Percentiles rank a stretch among this genome's conserved stretches.
Conservation (phyloP, 1,140 invertebrate species). For the Teleogryllus occipitalis region DNA sequence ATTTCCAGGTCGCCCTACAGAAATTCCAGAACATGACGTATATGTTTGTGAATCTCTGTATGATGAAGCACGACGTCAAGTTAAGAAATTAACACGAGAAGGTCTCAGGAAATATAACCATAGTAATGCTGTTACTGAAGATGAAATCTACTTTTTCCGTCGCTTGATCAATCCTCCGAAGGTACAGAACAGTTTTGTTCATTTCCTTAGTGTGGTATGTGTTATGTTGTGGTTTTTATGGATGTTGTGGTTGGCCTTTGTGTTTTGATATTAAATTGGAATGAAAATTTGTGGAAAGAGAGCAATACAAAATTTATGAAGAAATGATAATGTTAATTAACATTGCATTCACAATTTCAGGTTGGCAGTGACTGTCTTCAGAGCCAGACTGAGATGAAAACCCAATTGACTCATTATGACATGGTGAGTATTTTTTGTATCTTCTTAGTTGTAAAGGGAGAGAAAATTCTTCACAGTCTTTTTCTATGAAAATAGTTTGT, state of each 20-base stretch:
- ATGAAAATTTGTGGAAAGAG: background rate
- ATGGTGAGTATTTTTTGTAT: conserved; percentile 12
- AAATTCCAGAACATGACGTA: conserved; percentile 86
- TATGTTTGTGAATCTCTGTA: conserved; percentile 92
- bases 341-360: conserved; percentile 12
- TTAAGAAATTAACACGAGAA: conserved; percentile 61
- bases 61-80: conserved; percentile 75
- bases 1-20: conserved; percentile 74
- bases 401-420: conserved; percentile 10
- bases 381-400: conserved; percentile 9
- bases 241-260: too few relatives aligned
- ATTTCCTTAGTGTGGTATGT: background rate
- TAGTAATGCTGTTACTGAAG: conserved; percentile 72
- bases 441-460: background rate
- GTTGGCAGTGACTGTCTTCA: conserved; percentile 23
- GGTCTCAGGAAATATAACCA: conserved; percentile 78
- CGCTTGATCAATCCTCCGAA: conserved; percentile 64
- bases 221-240: too few relatives aligned
- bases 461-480: too few relatives aligned
- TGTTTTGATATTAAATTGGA: too few relatives aligned
- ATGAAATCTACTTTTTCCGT: conserved; percentile 88
- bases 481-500: too few relatives aligned
- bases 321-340: background rate
- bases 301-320: too few relatives aligned
- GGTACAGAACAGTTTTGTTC: conserved; percentile 37